Conservation (phyloP, 1,140 invertebrate genomes). For the Trachymyrmex cornetzi region DNA sequence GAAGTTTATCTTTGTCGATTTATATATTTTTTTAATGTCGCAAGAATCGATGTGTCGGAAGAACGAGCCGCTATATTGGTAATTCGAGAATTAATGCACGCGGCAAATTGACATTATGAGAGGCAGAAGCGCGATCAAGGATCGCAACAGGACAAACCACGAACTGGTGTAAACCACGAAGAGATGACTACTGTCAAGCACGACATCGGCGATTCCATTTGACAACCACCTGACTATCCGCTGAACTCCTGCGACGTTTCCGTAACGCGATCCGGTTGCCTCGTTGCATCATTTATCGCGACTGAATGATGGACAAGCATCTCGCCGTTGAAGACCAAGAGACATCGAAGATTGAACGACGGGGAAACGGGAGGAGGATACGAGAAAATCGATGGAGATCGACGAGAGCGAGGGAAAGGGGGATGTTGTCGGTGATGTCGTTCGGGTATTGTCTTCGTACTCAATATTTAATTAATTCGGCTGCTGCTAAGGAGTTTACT, state of each 20-base stretch:
- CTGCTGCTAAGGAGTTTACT: constrained; percentile 60
- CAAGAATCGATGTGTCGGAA: neutral
- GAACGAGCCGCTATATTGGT: neutral
- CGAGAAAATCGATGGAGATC: neutral
- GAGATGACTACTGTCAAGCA: constrained; percentile 4
- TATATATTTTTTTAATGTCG: neutral
- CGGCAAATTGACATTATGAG: constrained; percentile 7
- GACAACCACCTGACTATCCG: constrained; percentile 26
- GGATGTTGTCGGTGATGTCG: constrained; percentile 27
- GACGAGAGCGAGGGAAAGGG: neutral
- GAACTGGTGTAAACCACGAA: neutral
- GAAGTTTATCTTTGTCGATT: neutral
- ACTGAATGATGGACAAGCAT: constrained; percentile 37
- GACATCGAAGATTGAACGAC: constrained; percentile 39
- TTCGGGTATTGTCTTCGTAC: constrained; percentile 51
- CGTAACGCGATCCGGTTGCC: constrained; percentile 8
- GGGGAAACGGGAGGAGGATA: too few relatives aligned
- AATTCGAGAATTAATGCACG: neutral
- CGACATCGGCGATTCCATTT: constrained; percentile 12
- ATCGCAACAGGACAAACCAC: neutral
- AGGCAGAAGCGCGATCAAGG: neutral
- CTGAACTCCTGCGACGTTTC: constrained; percentile 18
- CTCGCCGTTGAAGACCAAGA: constrained; percentile 23
- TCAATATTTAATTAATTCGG: constrained; percentile 71
- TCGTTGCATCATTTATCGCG: constrained; percentile 51